Percentiles rank a stretch among this genome's conserved stretches.
Evolutionary conservation across 2,113 vertebrate genomes (phyloP).

Genomic region (Halichoeres trimaculatus): DNA sequence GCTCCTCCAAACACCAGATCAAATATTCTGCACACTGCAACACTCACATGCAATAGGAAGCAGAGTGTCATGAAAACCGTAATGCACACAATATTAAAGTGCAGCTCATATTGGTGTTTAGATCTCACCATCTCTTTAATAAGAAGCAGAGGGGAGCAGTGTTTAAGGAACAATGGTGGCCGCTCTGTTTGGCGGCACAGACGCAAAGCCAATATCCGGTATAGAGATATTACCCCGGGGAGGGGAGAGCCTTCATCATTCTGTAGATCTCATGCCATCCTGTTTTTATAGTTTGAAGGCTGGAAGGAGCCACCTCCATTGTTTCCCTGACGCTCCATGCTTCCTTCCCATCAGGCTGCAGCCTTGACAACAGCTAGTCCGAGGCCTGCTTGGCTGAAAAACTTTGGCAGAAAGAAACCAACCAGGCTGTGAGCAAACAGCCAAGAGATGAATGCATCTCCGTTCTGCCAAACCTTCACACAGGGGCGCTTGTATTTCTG

Average conservation of each 20-base stretch:
- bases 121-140: slow-evolving; percentile 79
- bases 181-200: slow-evolving; percentile 36
- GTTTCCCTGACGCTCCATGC: slow-evolving; percentile 35
- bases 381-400: slow-evolving; percentile 49
- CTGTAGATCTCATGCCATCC: slow-evolving; percentile 44
- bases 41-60: slow-evolving; percentile 8
- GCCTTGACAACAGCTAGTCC: slow-evolving; percentile 51
- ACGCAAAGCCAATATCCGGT: slow-evolving; percentile 81
- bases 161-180: slow-evolving; percentile 57
- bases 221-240: slow-evolving; percentile 73
- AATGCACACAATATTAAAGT: slow-evolving; percentile 53
- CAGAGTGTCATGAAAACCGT: slow-evolving; percentile 27
- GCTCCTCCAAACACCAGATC: slow-evolving; percentile 22
- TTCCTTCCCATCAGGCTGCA: slow-evolving; percentile 49
- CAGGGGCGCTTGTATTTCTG: slow-evolving; percentile 57
- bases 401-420: slow-evolving; percentile 53
- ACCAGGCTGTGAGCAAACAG: slow-evolving; percentile 52
- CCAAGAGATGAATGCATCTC: slow-evolving; percentile 63
- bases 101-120: slow-evolving; percentile 53
- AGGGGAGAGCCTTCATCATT: slow-evolving; percentile 57
- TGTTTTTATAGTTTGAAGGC: slow-evolving; percentile 48
- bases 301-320: slow-evolving; percentile 36
- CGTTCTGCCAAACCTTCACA: slow-evolving; percentile 65
- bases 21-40: slow-evolving; percentile 38
- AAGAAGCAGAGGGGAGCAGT: slow-evolving; percentile 51